Evolutionary conservation across 1,140 invertebrate species (phyloP), one percentile per base, ranked within the genome.

Genomic region (Caerostris darwini): DNA sequence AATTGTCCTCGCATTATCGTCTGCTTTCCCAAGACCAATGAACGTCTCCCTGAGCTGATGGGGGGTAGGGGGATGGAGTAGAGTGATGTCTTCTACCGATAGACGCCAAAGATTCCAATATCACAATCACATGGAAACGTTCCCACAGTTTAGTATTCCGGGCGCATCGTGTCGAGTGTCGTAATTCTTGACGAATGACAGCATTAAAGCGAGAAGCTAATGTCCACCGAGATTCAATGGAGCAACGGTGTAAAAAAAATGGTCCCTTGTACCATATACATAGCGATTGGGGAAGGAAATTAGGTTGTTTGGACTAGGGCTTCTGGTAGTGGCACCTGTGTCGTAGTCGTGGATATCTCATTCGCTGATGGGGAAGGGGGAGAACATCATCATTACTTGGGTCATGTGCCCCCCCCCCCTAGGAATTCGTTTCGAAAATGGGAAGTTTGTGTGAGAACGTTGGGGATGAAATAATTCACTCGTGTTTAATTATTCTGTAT

Each of bases 71-170:
- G 19, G n/a, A 3, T 0, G 3, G 19, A 0, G n/a, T 19, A 10
- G 19, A 34, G 8, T 19, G 69, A n/a, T 57, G 82, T 57, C 57
- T 54, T 85, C 14, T 34, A 34, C 34, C 34, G 34, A 34, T 34
- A 34, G 34, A 34, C 77, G 77, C 53, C 50, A 50, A 82, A 10
- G 5, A 82, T 12, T 34, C 34, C 34, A 34, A 7, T 34, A 34
- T 82, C 77, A 82, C 4, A n/a, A 64, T 88, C 86, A 88, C 34
- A 57, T 53, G 86, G 86, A 7, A 17, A 61, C 53, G 86, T 88
- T 88, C 86, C 86, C 86, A 88, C 86, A 67, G 58, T 88, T 88
- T 34, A 64, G 86, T 88, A 88, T 88, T 58, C 86, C 8, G 57
- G 14, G 64, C 64, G 58, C 86, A 34, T 88, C 86, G 54, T 19